A percentile compares a stretch with the other conserved stretches of the same genome.
Evolutionary conservation across 2,888 invertebrate species (phyloP).

Genomic region (Agrilus cyanescens): DNA sequence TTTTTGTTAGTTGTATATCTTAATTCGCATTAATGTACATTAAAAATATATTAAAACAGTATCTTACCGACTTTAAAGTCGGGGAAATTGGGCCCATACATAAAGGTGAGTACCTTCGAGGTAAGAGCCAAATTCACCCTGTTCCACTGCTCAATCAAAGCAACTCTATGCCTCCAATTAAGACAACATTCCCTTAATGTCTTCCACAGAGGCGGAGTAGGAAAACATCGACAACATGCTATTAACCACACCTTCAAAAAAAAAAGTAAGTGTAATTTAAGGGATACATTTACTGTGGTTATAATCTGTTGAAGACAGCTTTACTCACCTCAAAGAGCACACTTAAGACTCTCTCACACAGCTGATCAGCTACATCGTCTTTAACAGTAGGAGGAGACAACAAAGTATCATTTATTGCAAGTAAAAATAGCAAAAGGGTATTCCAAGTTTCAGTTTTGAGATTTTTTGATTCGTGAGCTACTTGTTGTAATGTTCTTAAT

Average conservation of each 20-base stretch:
- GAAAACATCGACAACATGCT: slow-evolving; percentile 73
- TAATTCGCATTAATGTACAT: no score
- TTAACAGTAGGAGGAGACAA: slow-evolving; percentile 86
- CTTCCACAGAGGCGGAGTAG: slow-evolving; percentile 91
- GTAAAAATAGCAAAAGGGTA: slow-evolving; percentile 69
- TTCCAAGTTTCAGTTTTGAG: slow-evolving; percentile 88
- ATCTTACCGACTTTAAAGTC: slow-evolving; percentile 63
- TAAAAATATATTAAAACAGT: not conserved
- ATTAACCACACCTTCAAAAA: slow-evolving; percentile 50
- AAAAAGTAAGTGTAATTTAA: slow-evolving; percentile 2
- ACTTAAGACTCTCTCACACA: slow-evolving; percentile 86
- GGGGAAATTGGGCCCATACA: slow-evolving; percentile 80
- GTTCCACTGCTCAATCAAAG: slow-evolving; percentile 91
- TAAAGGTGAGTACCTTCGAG: slow-evolving; percentile 67
- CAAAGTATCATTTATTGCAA: slow-evolving; percentile 84
- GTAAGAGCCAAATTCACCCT: slow-evolving; percentile 84
- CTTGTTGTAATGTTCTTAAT: slow-evolving; percentile 69
- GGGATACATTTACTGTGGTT: slow-evolving; percentile 17
- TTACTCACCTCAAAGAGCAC: slow-evolving; percentile 68
- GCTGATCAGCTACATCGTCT: slow-evolving; percentile 84
- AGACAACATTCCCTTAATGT: slow-evolving; percentile 85
- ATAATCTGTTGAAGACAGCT: slow-evolving; percentile 16
- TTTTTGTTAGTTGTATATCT: not conserved
- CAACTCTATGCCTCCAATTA: slow-evolving; percentile 88
- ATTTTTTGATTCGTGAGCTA: slow-evolving; percentile 60